A percentile compares a stretch with the other conserved stretches of the same genome.
phyloP scores from a whole-genome alignment of 2,888 invertebrate genomes.

The Agonopterix subpropinquella region DNA sequence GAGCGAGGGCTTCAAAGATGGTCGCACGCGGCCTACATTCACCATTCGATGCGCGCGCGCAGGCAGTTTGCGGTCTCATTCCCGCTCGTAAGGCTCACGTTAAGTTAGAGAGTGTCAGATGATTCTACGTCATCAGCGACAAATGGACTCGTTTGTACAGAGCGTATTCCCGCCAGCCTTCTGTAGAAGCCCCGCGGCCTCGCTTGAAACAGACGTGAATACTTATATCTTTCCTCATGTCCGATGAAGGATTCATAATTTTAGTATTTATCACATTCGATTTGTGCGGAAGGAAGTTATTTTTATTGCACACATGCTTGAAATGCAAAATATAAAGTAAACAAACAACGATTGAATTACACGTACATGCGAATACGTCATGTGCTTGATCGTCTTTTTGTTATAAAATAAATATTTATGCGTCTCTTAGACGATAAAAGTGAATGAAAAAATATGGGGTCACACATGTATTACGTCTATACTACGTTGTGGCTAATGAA shows the following conservation, averaged over 20 bases:
- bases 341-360: too few species aligned
- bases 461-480: too few species aligned
- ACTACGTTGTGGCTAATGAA: too few species aligned
- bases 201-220: slow-evolving; percentile 5
- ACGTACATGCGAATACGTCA: too few species aligned
- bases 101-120: slow-evolving; percentile 33
- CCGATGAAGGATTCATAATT: background rate
- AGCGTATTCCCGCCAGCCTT: slow-evolving; percentile 36
- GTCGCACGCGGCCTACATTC: slow-evolving; percentile 71
- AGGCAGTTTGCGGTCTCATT: slow-evolving; percentile 43
- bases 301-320: background rate
- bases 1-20: slow-evolving; percentile 67
- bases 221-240: slow-evolving; percentile 2
- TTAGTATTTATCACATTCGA: background rate
- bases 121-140: slow-evolving; percentile 39
- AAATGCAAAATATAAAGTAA: too few species aligned
- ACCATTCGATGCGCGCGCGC: slow-evolving; percentile 62
- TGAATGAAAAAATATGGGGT: too few species aligned
- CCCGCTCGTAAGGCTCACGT: slow-evolving; percentile 27
- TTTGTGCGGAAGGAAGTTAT: background rate
- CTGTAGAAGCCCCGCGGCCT: slow-evolving; percentile 39
- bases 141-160: slow-evolving; percentile 34
- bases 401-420: too few species aligned
- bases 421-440: too few species aligned
- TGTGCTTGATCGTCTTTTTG: too few species aligned